Evolutionary conservation across 53 echinoderm and acorn worm species (phyloP).

Genomic region (Glandiceps talaboti): DNA sequence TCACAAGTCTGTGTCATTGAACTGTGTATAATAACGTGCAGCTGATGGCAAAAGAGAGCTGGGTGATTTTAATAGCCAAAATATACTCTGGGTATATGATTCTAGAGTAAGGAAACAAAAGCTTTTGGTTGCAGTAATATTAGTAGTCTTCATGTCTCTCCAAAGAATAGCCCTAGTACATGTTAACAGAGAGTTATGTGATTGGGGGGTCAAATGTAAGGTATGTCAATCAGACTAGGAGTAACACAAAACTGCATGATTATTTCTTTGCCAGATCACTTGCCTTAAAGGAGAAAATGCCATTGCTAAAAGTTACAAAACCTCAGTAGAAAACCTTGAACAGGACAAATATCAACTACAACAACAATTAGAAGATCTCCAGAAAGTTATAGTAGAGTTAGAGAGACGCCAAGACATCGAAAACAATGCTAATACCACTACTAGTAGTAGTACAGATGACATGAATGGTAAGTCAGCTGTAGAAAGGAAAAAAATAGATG

Average conservation of each 20-base stretch:
- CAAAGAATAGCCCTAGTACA: too few relatives aligned
- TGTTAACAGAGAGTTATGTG: neutral
- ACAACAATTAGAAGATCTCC: slow-evolving; percentile 41
- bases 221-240: neutral
- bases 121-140: too few relatives aligned
- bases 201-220: neutral
- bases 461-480: slow-evolving; percentile 56
- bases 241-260: neutral
- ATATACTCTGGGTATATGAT: too few relatives aligned
- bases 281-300: slow-evolving; percentile 40
- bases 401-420: slow-evolving; percentile 7
- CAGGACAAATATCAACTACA: slow-evolving; percentile 44
- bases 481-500: too few relatives aligned
- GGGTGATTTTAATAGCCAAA: too few relatives aligned
- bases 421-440: slow-evolving; percentile 1
- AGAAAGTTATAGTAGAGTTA: slow-evolving; percentile 27
- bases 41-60: too few relatives aligned
- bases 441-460: slow-evolving; percentile 29
- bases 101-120: too few relatives aligned
- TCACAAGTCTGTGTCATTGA: too few relatives aligned
- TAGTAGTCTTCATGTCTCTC: too few relatives aligned
- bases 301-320: slow-evolving; percentile 40
- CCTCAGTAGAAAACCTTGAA: slow-evolving; percentile 42
- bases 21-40: too few relatives aligned
- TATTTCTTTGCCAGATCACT: slow-evolving; percentile 25